A percentile compares a stretch with the other conserved stretches of the same genome.
phyloP scores from a whole-genome alignment of 2,888 invertebrate genomes.

The Eilema caniola region DNA sequence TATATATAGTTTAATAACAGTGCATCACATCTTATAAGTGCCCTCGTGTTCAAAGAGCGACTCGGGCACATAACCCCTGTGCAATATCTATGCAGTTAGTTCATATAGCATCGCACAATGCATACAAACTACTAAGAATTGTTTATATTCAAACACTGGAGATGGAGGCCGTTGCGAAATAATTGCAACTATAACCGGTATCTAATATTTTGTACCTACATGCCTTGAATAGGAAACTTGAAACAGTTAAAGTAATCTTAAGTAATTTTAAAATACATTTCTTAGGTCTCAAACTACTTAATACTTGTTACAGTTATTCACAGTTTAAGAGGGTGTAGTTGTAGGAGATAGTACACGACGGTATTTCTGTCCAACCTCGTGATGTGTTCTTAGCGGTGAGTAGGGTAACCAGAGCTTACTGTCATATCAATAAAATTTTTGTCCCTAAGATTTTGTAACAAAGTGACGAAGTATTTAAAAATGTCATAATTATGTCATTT shows the following conservation, averaged over 20 bases:
- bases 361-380: too few relatives aligned
- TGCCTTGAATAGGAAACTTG: background rate
- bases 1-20: background rate
- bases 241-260: background rate
- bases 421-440: too few relatives aligned
- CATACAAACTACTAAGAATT: background rate
- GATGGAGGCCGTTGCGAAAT: background rate
- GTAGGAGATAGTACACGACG: too few relatives aligned
- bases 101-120: background rate
- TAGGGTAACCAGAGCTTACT: too few relatives aligned
- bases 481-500: too few relatives aligned
- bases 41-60: background rate
- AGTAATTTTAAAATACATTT: too few relatives aligned
- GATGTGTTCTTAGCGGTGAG: too few relatives aligned
- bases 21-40: background rate
- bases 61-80: background rate
- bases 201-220: constrained; percentile 6
- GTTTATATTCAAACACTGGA: background rate
- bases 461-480: too few relatives aligned
- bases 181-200: constrained; percentile 10
- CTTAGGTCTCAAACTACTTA: too few relatives aligned
- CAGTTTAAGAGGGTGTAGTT: too few relatives aligned
- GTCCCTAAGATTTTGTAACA: too few relatives aligned
- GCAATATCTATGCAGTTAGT: background rate
- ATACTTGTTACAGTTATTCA: too few relatives aligned